These are phyloP conservation scores for Gnathochromis pfefferi DNA, from an alignment of 2,113 vertebrate species.

Conservation along the genomic window DNA sequence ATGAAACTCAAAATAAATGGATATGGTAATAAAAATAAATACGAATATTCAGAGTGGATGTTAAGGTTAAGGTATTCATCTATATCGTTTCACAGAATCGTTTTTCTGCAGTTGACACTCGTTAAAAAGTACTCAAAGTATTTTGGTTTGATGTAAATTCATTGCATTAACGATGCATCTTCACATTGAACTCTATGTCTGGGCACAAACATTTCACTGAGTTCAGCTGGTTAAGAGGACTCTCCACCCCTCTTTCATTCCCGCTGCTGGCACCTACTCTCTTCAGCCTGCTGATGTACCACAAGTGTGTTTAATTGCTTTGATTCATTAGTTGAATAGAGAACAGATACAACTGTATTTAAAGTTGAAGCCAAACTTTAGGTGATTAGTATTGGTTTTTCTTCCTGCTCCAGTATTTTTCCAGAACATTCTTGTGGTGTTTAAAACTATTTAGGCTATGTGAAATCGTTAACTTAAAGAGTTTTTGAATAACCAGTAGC, in stretches of 20 bases:
- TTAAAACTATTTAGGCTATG: not conserved
- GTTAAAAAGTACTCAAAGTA: not conserved
- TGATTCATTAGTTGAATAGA: not conserved
- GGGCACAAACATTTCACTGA: not conserved
- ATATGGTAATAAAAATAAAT: not conserved
- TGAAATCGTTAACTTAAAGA: not conserved
- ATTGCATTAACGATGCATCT: not conserved
- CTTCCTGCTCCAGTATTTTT: not conserved
- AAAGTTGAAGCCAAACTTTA: not conserved
- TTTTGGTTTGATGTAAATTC: not conserved
- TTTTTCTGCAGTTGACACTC: not conserved
- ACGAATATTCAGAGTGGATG: not conserved
- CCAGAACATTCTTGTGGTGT: not conserved
- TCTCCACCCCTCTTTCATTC: not conserved
- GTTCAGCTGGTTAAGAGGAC: not conserved
- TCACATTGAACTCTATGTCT: not conserved
- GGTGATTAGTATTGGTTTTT: not conserved
- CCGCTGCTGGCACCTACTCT: not conserved
- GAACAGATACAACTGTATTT: not conserved
- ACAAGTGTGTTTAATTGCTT: not conserved
- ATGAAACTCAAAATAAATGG: not conserved
- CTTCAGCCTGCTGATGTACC: not conserved
- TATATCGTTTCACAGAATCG: not conserved
- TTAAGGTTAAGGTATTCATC: not conserved
- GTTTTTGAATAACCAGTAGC: not conserved